These are phyloP conservation scores for Archegozetes longisetosus DNA, from an alignment of 1,140 invertebrate species.

Conservation along the genomic window DNA sequence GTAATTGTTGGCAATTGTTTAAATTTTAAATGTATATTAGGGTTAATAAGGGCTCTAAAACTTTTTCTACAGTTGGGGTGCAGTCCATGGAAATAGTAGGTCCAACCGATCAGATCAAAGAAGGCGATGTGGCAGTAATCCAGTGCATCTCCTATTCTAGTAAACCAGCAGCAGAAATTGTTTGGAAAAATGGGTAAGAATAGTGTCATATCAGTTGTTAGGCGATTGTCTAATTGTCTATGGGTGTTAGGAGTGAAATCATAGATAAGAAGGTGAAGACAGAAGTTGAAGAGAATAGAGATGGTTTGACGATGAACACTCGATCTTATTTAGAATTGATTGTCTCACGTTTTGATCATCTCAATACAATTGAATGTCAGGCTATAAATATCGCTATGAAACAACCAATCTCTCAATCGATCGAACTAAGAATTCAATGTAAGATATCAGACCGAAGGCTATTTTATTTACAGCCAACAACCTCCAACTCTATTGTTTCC, in stretches of 20 bases:
- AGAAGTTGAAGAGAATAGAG: slow-evolving; percentile 5
- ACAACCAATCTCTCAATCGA: slow-evolving; percentile 10
- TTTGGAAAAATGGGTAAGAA: slow-evolving; percentile 18
- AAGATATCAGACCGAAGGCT: neutral
- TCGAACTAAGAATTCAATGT: slow-evolving; percentile 15
- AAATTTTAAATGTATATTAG: neutral
- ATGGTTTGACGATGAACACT: slow-evolving; percentile 13
- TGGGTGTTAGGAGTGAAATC: slow-evolving; percentile 2
- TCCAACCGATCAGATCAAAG: slow-evolving; percentile 10
- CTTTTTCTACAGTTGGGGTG: slow-evolving; percentile 14
- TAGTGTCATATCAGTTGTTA: neutral
- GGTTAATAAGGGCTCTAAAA: neutral
- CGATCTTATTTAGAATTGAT: slow-evolving; percentile 16
- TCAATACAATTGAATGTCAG: slow-evolving; percentile 21
- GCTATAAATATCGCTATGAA: slow-evolving; percentile 21
- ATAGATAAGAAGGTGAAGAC: slow-evolving; percentile 4
- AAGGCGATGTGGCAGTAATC: slow-evolving; percentile 16
- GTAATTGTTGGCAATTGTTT: slow-evolving; percentile 37
- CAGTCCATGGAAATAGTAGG: slow-evolving; percentile 13
- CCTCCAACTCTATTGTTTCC: neutral
- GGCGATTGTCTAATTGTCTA: slow-evolving; percentile 15
- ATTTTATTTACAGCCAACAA: neutral
- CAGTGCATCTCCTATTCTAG: slow-evolving; percentile 15
- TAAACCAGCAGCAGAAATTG: slow-evolving; percentile 14
- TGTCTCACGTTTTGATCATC: slow-evolving; percentile 21